Evolutionary conservation across 2,797 vertebrate species (phyloP), one percentile per base, ranked within the genome.

Genomic region (Manis javanica): DNA sequence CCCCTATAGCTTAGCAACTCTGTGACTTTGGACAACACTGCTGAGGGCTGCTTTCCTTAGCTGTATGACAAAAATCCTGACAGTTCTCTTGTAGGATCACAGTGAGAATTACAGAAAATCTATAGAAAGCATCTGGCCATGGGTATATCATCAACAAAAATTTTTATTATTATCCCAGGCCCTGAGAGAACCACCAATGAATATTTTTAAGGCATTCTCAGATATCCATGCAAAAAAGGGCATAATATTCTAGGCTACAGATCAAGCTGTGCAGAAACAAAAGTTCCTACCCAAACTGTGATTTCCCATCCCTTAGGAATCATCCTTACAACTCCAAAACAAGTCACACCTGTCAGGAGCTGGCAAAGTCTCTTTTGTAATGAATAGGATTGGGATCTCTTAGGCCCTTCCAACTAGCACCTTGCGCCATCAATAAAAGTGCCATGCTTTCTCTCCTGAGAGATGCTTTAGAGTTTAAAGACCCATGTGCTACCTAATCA

Each of bases 381-480:
- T 63, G 49, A 94, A 82, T 51, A 31, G 64, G 34, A 69, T 78
- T 79, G 83, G 74, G 39, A 31, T 29, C 37, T 94, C 64, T 82
- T 79, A 64, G 57, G n/a, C 39, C 84, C 92, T 84, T 81, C 82
- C 23, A 49, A 29, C n/a, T 53, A 69, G 24, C 39, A 78, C 46
- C 14, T 95, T 83, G 66, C 24, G 82, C n/a, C 29, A 96, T 63
- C 63, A 82, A 63, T 91, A 96, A 95, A 96, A 42, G 63, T 42
- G 46, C 16, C 51, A 46, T 24, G 24, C 53, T 55, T 61, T 79
- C 39, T 77, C 78, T 89, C 63, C 51, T 87, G 51, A 64, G 72
- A 90, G 59, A 95, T 71, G 79, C 83, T 96, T 91, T 79, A 29
- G 84, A 92, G n/a, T 92, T 94, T 87, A 91, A 96, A 97, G 29